Base-by-base conservation (phyloP, 2,797 vertebrate genomes). In the Clarias platycephalus region DNA sequence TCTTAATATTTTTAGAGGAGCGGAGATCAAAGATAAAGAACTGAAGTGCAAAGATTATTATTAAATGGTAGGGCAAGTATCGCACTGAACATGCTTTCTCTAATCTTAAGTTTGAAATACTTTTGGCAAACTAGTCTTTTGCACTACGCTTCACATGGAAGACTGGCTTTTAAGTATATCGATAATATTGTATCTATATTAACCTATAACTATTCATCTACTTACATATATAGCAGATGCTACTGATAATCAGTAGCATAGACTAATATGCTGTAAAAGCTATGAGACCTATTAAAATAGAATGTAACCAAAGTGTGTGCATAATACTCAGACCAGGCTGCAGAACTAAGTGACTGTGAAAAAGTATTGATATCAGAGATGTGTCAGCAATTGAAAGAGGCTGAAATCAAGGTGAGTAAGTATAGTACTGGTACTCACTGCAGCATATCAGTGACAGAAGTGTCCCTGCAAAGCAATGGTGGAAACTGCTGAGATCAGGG, bases 401-500 rank as follows among this genome's bases (percentile, higher is more conserved):
- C 4, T 83, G 71, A 86, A 87, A 85, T 70, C 83, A 85, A 58
- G 72, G 44, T 64, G 60, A 68, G 76, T 84, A 68, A 83, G 83
- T 83, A 68, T 57, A 76, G 57, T 37, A 67, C 72, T 82, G 64
- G 84, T 58, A 83, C 86, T 88, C 62, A 82, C 85, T 87, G 89
- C 79, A 78, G 85, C 37, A 82, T 83, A 85, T 85, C 84, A 86
- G 40, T 77, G 79, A 85, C 34, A 85, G 80, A 87, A 89, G 84
- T 84, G 74, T 78, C 76, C 81, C 60, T 60, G 79, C 40, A 24
- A 76, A 74, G 86, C 83, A 79, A 83, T 83, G 68, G 71, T 70
- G 75, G 67, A 82, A 90, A 85, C 49, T 88, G 90, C 89, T 89
- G 89, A 88, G 88, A 85, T 74, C 82, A 81, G 83, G 75, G 71